A percentile compares a stretch with the other conserved stretches of the same genome.
Conservation (phyloP, 2,797 vertebrate genomes). For the Synaphobranchus kaupii region DNA sequence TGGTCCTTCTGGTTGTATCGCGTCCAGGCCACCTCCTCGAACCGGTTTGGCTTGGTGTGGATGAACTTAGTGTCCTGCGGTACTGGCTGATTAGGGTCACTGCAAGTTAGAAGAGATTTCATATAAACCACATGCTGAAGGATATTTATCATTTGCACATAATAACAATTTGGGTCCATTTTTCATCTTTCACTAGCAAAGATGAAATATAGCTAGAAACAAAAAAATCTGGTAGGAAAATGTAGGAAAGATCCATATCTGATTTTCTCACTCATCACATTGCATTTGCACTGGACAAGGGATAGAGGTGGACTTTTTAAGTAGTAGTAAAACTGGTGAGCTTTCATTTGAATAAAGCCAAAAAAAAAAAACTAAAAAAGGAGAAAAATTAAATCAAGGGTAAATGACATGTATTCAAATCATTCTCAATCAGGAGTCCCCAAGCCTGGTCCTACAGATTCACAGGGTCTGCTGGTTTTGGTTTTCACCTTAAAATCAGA, state of each 20-base stretch:
- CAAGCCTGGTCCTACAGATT: background rate
- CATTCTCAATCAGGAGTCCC: background rate
- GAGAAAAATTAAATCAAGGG: background rate
- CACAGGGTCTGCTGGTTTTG: background rate
- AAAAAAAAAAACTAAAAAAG: background rate
- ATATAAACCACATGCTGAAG: background rate
- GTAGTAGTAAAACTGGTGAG: no score
- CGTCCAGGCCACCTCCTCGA: constrained; percentile 98
- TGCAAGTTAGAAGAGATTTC: constrained; percentile 53
- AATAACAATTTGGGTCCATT: background rate
- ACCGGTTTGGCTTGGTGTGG: constrained; percentile 97
- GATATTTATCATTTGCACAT: background rate
- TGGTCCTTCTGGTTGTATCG: constrained; percentile 98
- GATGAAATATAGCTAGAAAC: background rate
- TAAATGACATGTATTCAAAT: background rate
- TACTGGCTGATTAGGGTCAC: constrained; percentile 97
- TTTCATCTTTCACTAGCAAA: background rate
- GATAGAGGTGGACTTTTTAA: background rate
- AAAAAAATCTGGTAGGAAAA: background rate
- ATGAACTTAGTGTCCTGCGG: constrained; percentile 99
- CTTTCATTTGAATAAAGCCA: background rate
- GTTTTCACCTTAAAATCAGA: background rate
- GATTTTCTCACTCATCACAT: background rate
- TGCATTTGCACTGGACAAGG: background rate
- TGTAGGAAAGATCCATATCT: background rate